These are phyloP conservation scores for Hippocampus zosterae DNA, from an alignment of 2,113 vertebrate genomes.

Conservation along the genomic window DNA sequence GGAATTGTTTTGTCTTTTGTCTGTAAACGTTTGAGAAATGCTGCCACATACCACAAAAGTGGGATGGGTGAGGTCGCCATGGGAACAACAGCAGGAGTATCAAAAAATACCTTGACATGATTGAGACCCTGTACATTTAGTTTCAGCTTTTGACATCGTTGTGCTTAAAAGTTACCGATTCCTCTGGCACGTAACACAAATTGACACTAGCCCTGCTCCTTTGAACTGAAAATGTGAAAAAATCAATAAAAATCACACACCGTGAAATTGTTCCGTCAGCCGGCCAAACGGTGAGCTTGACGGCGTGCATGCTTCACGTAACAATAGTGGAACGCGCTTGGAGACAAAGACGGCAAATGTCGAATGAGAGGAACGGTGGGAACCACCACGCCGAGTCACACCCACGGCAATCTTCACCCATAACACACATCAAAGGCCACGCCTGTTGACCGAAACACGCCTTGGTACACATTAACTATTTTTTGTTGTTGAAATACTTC, in stretches of 20 bases:
- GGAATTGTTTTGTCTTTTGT: not conserved
- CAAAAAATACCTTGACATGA: not conserved
- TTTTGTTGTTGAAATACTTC: not conserved
- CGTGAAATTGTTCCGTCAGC: not conserved
- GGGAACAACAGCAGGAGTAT: not conserved
- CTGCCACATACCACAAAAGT: not conserved
- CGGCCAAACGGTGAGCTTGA: not conserved
- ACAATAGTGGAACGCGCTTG: not conserved
- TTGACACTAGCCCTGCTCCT: not conserved
- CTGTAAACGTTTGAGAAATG: not conserved
- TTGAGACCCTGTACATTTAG: not conserved
- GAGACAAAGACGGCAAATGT: not conserved
- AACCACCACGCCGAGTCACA: not conserved
- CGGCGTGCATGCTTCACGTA: not conserved
- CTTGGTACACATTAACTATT: conserved; percentile 9
- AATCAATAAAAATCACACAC: not conserved
- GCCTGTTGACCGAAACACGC: not conserved
- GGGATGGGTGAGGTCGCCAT: not conserved
- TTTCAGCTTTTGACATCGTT: not conserved
- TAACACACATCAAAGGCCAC: not conserved
- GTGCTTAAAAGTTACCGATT: too few species aligned
- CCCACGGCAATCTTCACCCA: not conserved
- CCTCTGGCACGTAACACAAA: not conserved
- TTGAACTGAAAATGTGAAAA: not conserved
- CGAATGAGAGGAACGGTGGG: not conserved